phyloP scores from a whole-genome alignment of 2,797 vertebrate genomes.

The Poliocrania exsul region DNA sequence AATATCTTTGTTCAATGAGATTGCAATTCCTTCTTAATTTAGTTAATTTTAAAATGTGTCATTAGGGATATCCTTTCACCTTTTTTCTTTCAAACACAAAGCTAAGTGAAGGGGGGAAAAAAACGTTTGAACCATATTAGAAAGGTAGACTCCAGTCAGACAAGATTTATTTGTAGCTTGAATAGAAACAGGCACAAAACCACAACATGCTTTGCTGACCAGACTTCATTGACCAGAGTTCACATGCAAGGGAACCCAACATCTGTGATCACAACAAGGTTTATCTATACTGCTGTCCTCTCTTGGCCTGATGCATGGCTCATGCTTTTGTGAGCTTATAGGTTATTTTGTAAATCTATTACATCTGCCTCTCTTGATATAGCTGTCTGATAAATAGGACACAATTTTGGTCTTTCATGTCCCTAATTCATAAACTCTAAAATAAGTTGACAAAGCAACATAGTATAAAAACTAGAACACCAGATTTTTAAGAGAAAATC shows the following conservation, averaged over 20 bases:
- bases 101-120: background rate
- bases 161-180: background rate
- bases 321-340: background rate
- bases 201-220: background rate
- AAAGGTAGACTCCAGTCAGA: background rate
- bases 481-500: background rate
- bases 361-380: background rate
- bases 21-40: background rate
- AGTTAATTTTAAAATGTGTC: background rate
- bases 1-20: background rate
- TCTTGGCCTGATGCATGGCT: too few species aligned
- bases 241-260: background rate
- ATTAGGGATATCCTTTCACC: background rate
- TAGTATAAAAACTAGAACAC: background rate
- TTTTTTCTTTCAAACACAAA: background rate
- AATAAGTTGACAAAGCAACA: conserved; percentile 14
- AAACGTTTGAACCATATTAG: background rate
- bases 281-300: background rate
- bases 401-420: background rate
- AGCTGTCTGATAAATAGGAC: background rate
- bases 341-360: background rate
- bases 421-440: background rate
- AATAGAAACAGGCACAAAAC: background rate
- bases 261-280: background rate
- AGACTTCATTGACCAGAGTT: background rate